phyloP scores from a whole-genome alignment of 2,888 invertebrate species.

The Eristalinus aeneus region DNA sequence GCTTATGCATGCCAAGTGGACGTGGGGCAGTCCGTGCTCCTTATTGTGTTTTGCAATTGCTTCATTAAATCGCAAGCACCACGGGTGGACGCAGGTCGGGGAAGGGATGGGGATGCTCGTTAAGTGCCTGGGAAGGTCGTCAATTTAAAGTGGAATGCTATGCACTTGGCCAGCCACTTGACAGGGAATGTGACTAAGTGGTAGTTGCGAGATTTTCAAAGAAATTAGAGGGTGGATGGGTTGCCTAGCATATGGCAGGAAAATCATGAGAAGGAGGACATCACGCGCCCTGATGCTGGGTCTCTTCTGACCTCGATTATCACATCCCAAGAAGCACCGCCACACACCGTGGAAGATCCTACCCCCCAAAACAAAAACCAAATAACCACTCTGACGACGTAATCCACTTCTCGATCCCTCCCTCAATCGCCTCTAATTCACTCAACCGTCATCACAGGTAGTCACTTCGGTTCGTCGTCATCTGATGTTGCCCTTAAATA shows the following conservation, averaged over 20 bases:
- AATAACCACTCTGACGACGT: background rate
- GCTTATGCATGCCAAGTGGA: constrained; percentile 39
- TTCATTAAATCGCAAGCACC: constrained; percentile 30
- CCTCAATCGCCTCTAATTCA: background rate
- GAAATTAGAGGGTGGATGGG: background rate
- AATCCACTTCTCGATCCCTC: background rate
- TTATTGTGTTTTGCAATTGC: constrained; percentile 24
- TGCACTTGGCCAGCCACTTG: background rate
- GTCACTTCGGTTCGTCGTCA: background rate
- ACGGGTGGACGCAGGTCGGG: background rate
- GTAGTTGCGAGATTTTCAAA: background rate
- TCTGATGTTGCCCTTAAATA: background rate
- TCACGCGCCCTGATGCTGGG: no score
- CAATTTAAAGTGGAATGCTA: background rate
- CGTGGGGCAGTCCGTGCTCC: background rate
- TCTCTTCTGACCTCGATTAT: no score
- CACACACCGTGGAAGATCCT: no score
- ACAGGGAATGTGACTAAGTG: background rate
- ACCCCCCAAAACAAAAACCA: no score
- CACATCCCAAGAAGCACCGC: no score
- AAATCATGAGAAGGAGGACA: background rate
- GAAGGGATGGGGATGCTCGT: background rate
- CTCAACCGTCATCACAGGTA: background rate
- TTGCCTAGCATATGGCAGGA: background rate
- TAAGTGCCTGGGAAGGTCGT: background rate